Base-by-base conservation (phyloP, 2,113 vertebrate genomes). In the Menidia beryllina region DNA sequence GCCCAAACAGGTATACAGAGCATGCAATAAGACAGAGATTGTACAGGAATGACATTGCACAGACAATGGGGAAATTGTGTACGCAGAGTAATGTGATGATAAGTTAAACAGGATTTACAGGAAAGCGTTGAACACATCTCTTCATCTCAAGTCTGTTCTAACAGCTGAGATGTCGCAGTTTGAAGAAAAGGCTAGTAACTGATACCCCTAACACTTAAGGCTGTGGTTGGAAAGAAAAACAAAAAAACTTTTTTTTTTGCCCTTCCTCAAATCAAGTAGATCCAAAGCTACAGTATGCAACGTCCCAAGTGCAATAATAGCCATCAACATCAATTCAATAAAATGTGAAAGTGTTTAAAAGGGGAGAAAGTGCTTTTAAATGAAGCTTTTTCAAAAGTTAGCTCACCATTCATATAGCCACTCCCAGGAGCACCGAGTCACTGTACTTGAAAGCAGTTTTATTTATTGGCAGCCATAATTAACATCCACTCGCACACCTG, bases 161-260 rank as follows among this genome's bases (percentile, higher is more conserved):
- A 43, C 2, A 8, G 13, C 52, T 26, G 72, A 86, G 60, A 58
- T 69, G 77, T 26, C 25, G 45, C 41, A n/a, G 11, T n/a, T 48
- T 0, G 38, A 49, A 63, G 7, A 36, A 72, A 53, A 38, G 20
- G n/a, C 20, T 48, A 27, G 0, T 62, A 41, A 50, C 11, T 38
- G 7, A 25, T 5, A 20, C 25, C 10, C 13, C 0, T 14, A 41
- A 27, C 15, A 30, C 15, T 41, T 83, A 79, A 88, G 81, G 67
- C 81, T 66, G 56, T 68, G 65, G 69, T 26, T 60, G 17, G 17
- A 19, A 15, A 47, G 57, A 30, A 7, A 24, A 72, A 71, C 71
- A 17, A 39, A 79, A 71, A 13, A 39, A 79, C 71, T 59, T 65
- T 77, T 73, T 82, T 49, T 34, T 51, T 39, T 12, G 25, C 34